Evolutionary conservation across 2,888 invertebrate genomes (phyloP), one percentile per base, ranked within the genome.

Genomic region (Blastobasis lacticolella): DNA sequence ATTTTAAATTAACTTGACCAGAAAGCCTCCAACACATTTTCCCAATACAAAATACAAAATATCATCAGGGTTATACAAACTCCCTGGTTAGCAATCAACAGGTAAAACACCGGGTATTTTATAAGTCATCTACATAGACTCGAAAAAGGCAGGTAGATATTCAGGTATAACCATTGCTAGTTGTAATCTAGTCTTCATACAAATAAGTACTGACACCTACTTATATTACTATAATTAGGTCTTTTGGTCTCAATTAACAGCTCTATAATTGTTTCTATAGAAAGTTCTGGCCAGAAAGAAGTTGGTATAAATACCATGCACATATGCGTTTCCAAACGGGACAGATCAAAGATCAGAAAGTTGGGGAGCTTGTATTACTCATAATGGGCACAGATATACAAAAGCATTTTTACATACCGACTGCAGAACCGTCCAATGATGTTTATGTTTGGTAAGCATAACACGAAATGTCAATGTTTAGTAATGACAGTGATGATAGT

Each of bases 381-480:
- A 62, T 54, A 54, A 55, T 63, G 59, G 58, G 56, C 56, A 67
- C 59, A 62, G 50, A 64, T 52, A 68, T 48, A 70, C 55, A 63
- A 23, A 71, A 72, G 66, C 62, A 62, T 52, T 57, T 71, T 81
- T 87, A 88, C 87, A 76, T 87, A 88, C 87, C 87, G 62, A 87
- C 87, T 85, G 86, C 71, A 61, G 66, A 59, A 73, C 75, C 74
- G 71, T 87, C 87, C 86, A 76, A 73, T 75, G 71, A 78, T 71
- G 73, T 74, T 69, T 67, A 75, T 65, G 73, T 73, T 82, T 78
- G 86, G 23, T 75, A 85, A 84, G 77, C 74, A 81, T 73, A 85
- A 84, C 63, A 75, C 64, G 64, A 69, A 69, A 75, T 69, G 65
- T 79, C 78, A 75, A 79, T 75, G 69, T 73, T 64, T 68, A 58